Base-by-base conservation (phyloP, 2,888 invertebrate species). In the Drosophila mulleri region DNA sequence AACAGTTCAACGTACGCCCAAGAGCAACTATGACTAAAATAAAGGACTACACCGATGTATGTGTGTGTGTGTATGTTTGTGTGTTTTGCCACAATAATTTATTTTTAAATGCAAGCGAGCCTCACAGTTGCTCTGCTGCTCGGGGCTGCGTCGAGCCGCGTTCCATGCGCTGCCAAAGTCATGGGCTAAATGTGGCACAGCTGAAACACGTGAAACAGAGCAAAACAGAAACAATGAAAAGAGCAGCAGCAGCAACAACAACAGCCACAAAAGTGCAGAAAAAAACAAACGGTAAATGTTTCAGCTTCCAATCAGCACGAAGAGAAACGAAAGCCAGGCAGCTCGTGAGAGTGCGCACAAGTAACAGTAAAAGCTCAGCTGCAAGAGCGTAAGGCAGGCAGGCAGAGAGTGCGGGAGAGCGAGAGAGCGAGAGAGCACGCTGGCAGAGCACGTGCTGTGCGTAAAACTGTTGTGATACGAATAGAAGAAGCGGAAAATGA, bases 181-280 rank as follows among this genome's bases (percentile, higher is more conserved):
- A 72, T 61, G 65, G 59, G 54, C 64, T 75, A 58, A 83, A 83
- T 88, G 83, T 88, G 73, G 82, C 76, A 76, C 85, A 82, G 56
- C 54, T 45, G 45, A 76, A 70, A 54, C 18, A 29, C 64, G 42
- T 45, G 66, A 62, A 65, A 76, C 66, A 76, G 64, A 70, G 80
- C 67, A 66, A 72, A 79, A 53, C 76, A 53, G 59, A 64, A 75
- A 74, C 68, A 74, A 68, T 60, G 67, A 62, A 71, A 67, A 14
- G 45, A 12, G 23, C n/a, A 62, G n/a, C 54, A 42, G 14, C 35
- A 67, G 60, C 48, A 56, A 35, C n/a, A 9, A 14, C 12, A 16
- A 29, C 7, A 32, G n/a, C 26, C 9, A 37, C 58, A 50, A 45
- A 41, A 23, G 53, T n/a, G 53, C 23, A 39, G n/a, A 47, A 7